Percentiles rank a stretch among this genome's conserved stretches.
These are phyloP conservation scores for Bettongia penicillata DNA, from an alignment of 2,113 vertebrate genomes.

Conservation along the genomic window DNA sequence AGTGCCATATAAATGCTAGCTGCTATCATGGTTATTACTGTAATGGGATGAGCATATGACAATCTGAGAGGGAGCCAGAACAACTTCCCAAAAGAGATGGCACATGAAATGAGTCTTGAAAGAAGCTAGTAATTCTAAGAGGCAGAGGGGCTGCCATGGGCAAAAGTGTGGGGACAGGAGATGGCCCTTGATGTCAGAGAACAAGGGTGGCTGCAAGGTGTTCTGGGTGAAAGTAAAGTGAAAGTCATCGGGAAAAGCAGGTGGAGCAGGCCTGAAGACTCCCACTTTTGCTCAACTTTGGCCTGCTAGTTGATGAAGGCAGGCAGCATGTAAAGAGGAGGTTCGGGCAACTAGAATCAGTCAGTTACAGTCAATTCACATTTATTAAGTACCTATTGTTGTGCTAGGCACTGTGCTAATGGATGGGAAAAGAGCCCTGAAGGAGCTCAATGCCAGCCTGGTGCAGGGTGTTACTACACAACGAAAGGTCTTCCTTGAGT, in stretches of 20 bases:
- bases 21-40: background rate
- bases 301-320: background rate
- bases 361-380: background rate
- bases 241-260: background rate
- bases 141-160: no score
- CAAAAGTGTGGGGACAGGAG: no score
- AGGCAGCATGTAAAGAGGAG: background rate
- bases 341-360: background rate
- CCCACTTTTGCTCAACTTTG: background rate
- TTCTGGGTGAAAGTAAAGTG: background rate
- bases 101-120: no score
- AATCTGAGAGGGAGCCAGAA: no score
- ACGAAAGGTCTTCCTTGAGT: background rate
- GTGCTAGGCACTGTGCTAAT: background rate
- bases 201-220: background rate
- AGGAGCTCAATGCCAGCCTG: no score
- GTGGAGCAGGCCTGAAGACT: background rate
- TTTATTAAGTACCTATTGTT: background rate
- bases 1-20: background rate
- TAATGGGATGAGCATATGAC: no score
- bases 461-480: background rate
- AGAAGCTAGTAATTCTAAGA: background rate
- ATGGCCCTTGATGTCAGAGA: background rate
- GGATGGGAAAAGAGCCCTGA: no score
- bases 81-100: no score